Evolutionary conservation across 2,113 vertebrate species (phyloP).

Genomic region (Pterocles orientalis): DNA sequence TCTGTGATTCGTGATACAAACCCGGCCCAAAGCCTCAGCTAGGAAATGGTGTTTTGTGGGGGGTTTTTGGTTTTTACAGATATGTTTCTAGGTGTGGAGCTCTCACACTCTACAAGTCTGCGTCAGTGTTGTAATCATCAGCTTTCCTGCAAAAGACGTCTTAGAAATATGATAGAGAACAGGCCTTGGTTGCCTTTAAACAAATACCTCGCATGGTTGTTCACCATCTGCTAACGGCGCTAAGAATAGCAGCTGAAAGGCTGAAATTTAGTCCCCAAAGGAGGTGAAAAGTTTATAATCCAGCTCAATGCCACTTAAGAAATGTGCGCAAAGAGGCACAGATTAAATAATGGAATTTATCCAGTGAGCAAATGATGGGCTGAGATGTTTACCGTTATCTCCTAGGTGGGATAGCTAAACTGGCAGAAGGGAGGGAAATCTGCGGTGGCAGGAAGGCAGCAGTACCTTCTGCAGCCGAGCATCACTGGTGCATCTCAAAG

Average conservation of each 20-base stretch:
- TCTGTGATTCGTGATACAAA: fast-evolving
- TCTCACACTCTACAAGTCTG: fast-evolving
- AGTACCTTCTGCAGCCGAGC: fast-evolving
- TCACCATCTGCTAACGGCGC: fast-evolving
- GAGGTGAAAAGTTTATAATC: not conserved
- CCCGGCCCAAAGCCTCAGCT: not conserved
- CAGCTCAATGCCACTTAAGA: not conserved
- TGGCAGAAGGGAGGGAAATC: not conserved
- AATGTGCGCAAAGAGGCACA: not conserved
- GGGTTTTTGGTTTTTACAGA: not conserved
- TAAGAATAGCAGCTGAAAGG: not conserved
- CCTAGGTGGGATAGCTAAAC: fast-evolving
- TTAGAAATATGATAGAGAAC: not conserved
- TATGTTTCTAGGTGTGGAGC: fast-evolving
- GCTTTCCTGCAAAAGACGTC: not conserved
- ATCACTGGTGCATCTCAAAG: fast-evolving
- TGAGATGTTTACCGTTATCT: fast-evolving
- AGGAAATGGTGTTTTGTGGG: too few relatives aligned
- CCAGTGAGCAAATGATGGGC: not conserved
- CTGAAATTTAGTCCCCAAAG: not conserved
- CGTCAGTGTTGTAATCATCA: fast-evolving
- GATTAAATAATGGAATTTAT: not conserved
- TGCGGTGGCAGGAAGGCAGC: fast-evolving
- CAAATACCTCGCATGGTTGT: fast-evolving
- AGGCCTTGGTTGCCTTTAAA: not conserved